Conservation (phyloP, 2,888 invertebrate genomes). For the Drosophila gaucha region DNA sequence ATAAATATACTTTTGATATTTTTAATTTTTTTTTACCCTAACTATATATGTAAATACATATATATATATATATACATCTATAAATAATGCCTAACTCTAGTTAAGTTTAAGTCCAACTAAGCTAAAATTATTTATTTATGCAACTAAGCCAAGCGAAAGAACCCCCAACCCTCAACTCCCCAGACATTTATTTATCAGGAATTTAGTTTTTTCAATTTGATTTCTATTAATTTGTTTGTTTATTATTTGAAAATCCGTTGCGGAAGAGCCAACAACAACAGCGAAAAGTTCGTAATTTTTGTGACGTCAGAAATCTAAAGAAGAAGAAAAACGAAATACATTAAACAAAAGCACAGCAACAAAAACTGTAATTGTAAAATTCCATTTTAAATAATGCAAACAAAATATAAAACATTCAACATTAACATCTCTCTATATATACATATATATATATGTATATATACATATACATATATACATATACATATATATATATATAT, state of each 20-base stretch:
- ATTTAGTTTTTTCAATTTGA: neutral
- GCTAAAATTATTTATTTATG: conserved; percentile 66
- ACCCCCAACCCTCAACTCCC: no score
- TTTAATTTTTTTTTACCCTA: conserved; percentile 22
- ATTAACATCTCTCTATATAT: conserved; percentile 45
- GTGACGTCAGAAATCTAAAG: conserved; percentile 84
- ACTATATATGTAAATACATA: conserved; percentile 4
- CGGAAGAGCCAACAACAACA: conserved; percentile 70
- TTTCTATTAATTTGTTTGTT: conserved; percentile 32
- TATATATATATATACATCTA: conserved; percentile 14
- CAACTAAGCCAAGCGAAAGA: no score
- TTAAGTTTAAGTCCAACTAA: conserved; percentile 59
- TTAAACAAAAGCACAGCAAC: conserved; percentile 10
- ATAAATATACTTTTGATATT: conserved; percentile 16
- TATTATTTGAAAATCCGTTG: conserved; percentile 83
- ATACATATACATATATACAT: conserved; percentile 9
- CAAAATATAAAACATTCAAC: neutral
- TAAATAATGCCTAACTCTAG: conserved; percentile 36
- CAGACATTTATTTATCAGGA: neutral
- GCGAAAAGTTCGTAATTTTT: conserved; percentile 82
- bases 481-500: no score
- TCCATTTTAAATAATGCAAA: conserved; percentile 22
- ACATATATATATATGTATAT: no score
- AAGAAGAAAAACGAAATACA: conserved; percentile 41
- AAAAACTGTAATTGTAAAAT: conserved; percentile 28